phyloP scores from a whole-genome alignment of 2,113 vertebrate genomes.

The Mus pahari region DNA sequence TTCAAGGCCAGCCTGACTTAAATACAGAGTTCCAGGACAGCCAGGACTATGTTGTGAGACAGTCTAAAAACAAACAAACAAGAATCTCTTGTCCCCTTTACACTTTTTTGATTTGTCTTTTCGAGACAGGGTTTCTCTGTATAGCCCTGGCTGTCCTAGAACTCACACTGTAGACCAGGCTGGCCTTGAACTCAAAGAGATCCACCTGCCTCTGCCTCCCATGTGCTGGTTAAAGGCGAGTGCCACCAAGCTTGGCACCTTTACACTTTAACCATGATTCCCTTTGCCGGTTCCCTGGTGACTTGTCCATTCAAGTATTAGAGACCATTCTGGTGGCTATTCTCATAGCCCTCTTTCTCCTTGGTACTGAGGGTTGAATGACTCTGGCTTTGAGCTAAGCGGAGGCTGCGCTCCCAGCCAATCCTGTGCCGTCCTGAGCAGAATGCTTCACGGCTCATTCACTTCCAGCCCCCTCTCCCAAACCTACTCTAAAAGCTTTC shows the following conservation, averaged over 20 bases:
- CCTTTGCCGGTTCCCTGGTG: conserved; percentile 17
- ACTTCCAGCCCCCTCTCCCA: neutral
- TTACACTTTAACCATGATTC: neutral
- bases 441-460: neutral
- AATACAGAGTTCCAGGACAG: neutral
- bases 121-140: neutral
- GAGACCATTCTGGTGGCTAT: neutral
- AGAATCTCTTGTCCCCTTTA: neutral
- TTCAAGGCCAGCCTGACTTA: neutral
- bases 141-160: neutral
- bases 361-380: neutral
- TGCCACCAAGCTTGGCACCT: accelerated
- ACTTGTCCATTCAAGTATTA: neutral
- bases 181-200: neutral
- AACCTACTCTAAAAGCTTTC: neutral
- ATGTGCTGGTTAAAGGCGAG: neutral
- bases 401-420: no score
- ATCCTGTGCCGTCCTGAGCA: neutral
- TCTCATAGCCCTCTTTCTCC: neutral
- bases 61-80: neutral
- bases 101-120: neutral
- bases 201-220: neutral
- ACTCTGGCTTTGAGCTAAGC: neutral
- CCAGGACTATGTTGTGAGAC: neutral
- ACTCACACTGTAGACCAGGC: neutral